Evolutionary conservation across 2,113 vertebrate genomes (phyloP).

Genomic region (Neofelis nebulosa): DNA sequence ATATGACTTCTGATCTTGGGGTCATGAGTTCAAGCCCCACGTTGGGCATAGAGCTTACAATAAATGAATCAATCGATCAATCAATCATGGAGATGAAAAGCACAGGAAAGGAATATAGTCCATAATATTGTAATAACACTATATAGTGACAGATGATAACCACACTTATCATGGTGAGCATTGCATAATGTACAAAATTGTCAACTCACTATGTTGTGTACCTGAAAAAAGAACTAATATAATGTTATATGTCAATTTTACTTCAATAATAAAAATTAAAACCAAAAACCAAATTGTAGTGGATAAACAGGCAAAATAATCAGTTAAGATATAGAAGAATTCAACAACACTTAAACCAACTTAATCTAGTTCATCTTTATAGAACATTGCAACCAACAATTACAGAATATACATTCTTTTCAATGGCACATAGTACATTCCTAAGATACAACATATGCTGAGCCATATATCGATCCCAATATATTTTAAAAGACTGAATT

Average conservation of each 20-base stretch:
- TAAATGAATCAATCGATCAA: neutral
- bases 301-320: neutral
- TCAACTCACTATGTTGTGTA: neutral
- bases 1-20: neutral
- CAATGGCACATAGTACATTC: neutral
- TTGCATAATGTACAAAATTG: neutral
- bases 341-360: neutral
- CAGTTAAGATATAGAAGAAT: neutral
- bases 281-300: neutral
- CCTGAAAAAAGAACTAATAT: neutral
- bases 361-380: neutral
- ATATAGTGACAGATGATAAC: neutral
- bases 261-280: neutral
- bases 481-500: slow-evolving; percentile 22
- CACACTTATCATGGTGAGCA: neutral
- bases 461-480: neutral
- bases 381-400: neutral
- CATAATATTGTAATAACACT: neutral
- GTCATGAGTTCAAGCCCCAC: neutral
- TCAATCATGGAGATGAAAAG: neutral
- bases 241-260: neutral
- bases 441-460: neutral
- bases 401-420: neutral
- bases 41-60: neutral
- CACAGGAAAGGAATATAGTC: neutral